Conservation (phyloP, 2,113 vertebrate species). For the Rhinolophus sinicus region DNA sequence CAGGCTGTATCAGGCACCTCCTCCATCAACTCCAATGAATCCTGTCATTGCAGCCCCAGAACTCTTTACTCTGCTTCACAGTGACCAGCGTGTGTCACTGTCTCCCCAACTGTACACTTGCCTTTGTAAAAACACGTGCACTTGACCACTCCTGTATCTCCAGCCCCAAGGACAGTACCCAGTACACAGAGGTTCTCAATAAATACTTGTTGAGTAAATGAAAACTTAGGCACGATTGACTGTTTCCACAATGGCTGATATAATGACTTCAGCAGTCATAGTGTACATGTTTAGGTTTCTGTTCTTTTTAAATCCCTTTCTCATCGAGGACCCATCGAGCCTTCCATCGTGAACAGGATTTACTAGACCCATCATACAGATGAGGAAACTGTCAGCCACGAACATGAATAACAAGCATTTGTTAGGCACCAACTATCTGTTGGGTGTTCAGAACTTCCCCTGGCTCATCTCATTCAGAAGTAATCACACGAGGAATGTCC, state of each 20-base stretch:
- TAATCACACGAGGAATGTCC: neutral
- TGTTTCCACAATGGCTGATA: neutral
- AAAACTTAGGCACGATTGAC: neutral
- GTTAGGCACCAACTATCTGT: neutral
- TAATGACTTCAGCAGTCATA: neutral
- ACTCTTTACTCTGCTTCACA: neutral
- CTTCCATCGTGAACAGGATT: neutral
- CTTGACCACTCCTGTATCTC: neutral
- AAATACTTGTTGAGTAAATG: neutral
- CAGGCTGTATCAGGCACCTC: neutral
- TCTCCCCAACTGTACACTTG: neutral
- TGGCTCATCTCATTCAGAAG: neutral
- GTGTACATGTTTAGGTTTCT: neutral
- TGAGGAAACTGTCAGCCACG: neutral
- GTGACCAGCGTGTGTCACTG: no score
- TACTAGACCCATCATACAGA: neutral
- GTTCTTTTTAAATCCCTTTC: neutral
- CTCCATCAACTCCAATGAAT: neutral
- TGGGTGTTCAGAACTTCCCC: neutral
- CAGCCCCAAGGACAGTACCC: no score
- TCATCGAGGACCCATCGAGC: neutral
- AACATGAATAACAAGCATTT: neutral
- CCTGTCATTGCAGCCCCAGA: fast-evolving
- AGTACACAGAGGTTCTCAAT: neutral
- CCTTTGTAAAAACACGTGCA: neutral